Evolutionary conservation across 1,140 invertebrate species (phyloP).

Genomic region (Chrysomallon squamiferum): DNA sequence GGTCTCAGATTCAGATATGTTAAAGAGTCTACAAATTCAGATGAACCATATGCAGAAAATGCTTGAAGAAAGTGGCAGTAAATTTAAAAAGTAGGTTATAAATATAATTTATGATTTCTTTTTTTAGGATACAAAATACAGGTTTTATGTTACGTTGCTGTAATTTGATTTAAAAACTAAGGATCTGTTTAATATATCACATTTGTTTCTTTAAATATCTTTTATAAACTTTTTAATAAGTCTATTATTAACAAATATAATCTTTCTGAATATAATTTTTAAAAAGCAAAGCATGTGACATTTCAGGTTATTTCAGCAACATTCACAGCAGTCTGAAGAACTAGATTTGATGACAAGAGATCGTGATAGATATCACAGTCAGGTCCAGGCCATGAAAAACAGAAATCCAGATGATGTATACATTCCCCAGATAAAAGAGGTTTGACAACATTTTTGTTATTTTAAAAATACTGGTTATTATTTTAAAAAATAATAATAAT

Average conservation of each 20-base stretch:
- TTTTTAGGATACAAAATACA: neutral
- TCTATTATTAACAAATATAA: neutral
- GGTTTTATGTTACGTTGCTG: neutral
- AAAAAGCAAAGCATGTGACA: no score
- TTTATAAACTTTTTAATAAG: neutral
- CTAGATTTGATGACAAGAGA: conserved; percentile 21
- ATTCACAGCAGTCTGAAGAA: neutral
- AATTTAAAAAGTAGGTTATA: neutral
- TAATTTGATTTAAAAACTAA: neutral
- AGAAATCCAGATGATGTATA: conserved; percentile 50
- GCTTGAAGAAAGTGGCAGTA: neutral
- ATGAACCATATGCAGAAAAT: neutral
- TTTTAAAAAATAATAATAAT: neutral
- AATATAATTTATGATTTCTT: neutral
- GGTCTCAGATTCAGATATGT: neutral
- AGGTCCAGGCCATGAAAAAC: conserved; percentile 28
- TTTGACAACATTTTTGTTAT: no score
- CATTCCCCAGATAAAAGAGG: conserved; percentile 56
- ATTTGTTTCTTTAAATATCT: neutral
- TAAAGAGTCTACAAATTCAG: neutral
- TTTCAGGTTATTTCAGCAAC: neutral
- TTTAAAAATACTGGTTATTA: no score
- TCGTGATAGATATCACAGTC: conserved; percentile 26
- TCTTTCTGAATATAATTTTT: no score
- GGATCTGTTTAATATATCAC: neutral